Evolutionary conservation across 2,888 invertebrate genomes (phyloP), one percentile per base, ranked within the genome.

Genomic region (Smittia aterrima): DNA sequence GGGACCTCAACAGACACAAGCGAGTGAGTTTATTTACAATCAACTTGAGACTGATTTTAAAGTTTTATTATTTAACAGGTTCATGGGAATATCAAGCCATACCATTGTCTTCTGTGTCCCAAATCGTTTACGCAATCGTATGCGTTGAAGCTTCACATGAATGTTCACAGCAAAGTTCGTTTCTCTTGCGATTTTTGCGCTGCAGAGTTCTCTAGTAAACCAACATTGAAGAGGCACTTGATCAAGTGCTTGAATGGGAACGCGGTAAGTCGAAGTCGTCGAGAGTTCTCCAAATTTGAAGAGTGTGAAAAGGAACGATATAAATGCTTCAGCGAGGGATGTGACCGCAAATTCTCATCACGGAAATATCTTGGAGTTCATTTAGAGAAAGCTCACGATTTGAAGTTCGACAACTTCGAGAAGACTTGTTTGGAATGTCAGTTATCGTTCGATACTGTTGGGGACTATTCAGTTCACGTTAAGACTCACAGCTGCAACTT

Each of bases 181-280:
- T 66, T 16, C 4, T 24, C 25, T 62, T 74, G 74, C 18, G 74
- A 74, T 25, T 9, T 18, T 4, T 74, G 74, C 11, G 64, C 24
- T 11, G 9, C n/a, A 3, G 18, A 64, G 13, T 74, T 66, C 22
- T 13, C 20, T 16, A 24, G 27, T 2, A 74, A 74, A 47, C 20
- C 47, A 4, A 66, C 66, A n/a, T n/a, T 74, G 1, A 74, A 74
- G 25, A 66, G 22, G n/a, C 74, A 74, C 47, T 25, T 74, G 66
- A 13, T 18, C 1, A 74, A 74, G 22, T 74, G 74, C 11, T 13
- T 47, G n/a, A 74, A 62, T 20, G 74, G 74, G 4, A 16, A n/a
- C 4, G 18, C 66, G 1, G 22, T 22, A 4, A 58, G 22, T 9
- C 18, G 58, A 41, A 11, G 22, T 1, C 18, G 6, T 24, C 7